Evolutionary conservation across 1,140 invertebrate genomes (phyloP).

Genomic region (Zaprionus vittiger): DNA sequence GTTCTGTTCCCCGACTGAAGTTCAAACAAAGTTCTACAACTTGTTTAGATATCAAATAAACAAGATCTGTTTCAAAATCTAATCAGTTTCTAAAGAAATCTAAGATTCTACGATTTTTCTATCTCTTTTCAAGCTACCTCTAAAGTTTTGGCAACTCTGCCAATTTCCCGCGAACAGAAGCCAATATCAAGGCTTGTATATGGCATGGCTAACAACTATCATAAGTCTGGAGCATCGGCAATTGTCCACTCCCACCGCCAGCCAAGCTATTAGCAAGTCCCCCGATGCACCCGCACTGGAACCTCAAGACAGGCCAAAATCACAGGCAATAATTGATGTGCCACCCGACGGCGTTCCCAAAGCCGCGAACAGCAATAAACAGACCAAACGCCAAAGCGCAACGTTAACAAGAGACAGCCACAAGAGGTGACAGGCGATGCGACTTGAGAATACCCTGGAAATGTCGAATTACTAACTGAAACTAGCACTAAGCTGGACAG

Average conservation of each 20-base stretch:
- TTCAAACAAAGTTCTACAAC: neutral
- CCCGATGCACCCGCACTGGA: constrained; percentile 30
- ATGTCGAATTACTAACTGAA: neutral
- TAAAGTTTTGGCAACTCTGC: constrained; percentile 2
- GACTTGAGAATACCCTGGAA: constrained; percentile 1
- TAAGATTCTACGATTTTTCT: neutral
- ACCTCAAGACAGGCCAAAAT: constrained; percentile 59
- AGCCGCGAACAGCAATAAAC: constrained; percentile 71
- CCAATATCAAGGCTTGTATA: neutral
- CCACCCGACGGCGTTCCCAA: constrained; percentile 41
- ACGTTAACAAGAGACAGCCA: constrained; percentile 18
- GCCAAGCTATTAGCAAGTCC: constrained; percentile 33
- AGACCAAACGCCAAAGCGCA: constrained; percentile 30
- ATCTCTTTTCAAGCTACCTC: neutral
- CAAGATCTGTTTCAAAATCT: neutral
- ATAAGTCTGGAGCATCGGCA: constrained; percentile 22
- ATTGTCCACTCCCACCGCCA: constrained; percentile 7
- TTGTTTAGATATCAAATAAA: neutral
- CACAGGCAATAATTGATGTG: constrained; percentile 72
- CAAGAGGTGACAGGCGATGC: neutral
- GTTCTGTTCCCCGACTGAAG: neutral
- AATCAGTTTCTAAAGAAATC: neutral
- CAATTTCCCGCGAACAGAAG: neutral
- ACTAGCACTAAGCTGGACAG: neutral
- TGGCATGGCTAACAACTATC: constrained; percentile 24